These are phyloP conservation scores for Aphelinus atriplicis DNA, from an alignment of 1,140 invertebrate species.

Conservation along the genomic window DNA sequence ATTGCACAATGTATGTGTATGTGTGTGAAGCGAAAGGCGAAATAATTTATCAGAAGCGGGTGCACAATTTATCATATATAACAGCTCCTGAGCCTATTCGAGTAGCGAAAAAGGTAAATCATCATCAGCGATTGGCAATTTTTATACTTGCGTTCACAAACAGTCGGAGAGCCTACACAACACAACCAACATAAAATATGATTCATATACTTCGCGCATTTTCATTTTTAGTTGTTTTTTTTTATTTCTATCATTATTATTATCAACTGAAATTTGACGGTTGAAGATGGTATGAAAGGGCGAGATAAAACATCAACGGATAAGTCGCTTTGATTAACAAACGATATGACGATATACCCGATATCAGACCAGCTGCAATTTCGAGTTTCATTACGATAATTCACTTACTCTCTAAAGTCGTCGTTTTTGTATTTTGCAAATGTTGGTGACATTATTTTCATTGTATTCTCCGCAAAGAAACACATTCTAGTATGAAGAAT, in stretches of 20 bases:
- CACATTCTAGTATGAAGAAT: slow-evolving; percentile 25
- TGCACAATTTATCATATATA: slow-evolving; percentile 13
- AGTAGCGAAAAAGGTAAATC: slow-evolving; percentile 43
- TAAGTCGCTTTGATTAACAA: slow-evolving; percentile 43
- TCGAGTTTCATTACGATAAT: slow-evolving; percentile 57
- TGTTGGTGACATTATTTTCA: not conserved
- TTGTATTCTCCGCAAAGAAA: slow-evolving; percentile 7
- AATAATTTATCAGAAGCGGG: slow-evolving; percentile 8
- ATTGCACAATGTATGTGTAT: not conserved
- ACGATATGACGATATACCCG: slow-evolving; percentile 52
- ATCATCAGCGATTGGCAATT: slow-evolving; percentile 40
- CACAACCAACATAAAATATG: slow-evolving; percentile 42
- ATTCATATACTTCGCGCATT: slow-evolving; percentile 31
- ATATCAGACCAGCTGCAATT: slow-evolving; percentile 62
- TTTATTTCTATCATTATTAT: slow-evolving; percentile 30
- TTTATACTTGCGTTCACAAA: slow-evolving; percentile 37
- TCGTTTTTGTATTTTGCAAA: slow-evolving; percentile 12
- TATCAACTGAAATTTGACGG: slow-evolving; percentile 25
- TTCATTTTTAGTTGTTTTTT: slow-evolving; percentile 8
- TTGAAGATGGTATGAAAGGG: not conserved
- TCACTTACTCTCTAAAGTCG: slow-evolving; percentile 44
- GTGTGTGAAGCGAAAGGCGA: not conserved
- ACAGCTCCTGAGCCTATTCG: slow-evolving; percentile 45
- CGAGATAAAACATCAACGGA: slow-evolving; percentile 32
- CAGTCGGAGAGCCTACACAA: slow-evolving; percentile 33